Evolutionary conservation across 1,140 invertebrate species (phyloP).

Genomic region (Ruditapes philippinarum): DNA sequence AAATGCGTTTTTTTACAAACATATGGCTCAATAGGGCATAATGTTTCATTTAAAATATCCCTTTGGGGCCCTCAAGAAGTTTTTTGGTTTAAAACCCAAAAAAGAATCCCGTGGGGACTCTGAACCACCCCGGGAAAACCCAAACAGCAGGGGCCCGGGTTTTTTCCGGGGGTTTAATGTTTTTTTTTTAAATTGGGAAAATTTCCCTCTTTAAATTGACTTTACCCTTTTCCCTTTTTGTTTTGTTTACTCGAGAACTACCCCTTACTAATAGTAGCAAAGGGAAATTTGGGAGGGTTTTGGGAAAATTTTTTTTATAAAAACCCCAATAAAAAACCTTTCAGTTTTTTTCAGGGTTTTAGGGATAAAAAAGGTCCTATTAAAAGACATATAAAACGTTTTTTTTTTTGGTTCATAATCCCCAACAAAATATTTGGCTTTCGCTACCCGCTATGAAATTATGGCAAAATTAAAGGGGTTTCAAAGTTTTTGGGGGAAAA

Average conservation of each 20-base stretch:
- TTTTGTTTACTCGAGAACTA: background rate
- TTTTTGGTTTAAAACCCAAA: background rate
- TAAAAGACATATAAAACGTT: constrained; percentile 72
- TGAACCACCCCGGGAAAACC: background rate
- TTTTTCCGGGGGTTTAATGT: constrained; percentile 66
- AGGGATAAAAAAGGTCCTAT: constrained; percentile 69
- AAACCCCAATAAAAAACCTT: constrained; percentile 58
- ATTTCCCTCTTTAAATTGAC: constrained; percentile 72
- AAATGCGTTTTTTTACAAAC: background rate
- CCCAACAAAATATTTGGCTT: constrained; percentile 73
- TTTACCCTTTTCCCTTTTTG: constrained; percentile 31
- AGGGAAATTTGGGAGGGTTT: constrained; percentile 74
- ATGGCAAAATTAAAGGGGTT: too few relatives aligned
- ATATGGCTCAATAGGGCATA: constrained; percentile 48
- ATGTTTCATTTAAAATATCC: constrained; percentile 57
- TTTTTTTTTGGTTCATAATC: constrained; percentile 67
- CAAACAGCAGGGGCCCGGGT: constrained; percentile 40
- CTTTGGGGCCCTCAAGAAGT: constrained; percentile 31
- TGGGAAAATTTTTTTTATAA: constrained; percentile 70
- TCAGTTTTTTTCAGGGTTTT: constrained; percentile 75
- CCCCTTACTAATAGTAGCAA: constrained; percentile 62
- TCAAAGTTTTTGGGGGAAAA: too few relatives aligned
- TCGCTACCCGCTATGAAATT: constrained; percentile 76
- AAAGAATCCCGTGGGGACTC: constrained; percentile 24
- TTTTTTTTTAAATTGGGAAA: constrained; percentile 71